Base-by-base conservation (phyloP, 2,888 invertebrate species). In the Beris chalybata region DNA sequence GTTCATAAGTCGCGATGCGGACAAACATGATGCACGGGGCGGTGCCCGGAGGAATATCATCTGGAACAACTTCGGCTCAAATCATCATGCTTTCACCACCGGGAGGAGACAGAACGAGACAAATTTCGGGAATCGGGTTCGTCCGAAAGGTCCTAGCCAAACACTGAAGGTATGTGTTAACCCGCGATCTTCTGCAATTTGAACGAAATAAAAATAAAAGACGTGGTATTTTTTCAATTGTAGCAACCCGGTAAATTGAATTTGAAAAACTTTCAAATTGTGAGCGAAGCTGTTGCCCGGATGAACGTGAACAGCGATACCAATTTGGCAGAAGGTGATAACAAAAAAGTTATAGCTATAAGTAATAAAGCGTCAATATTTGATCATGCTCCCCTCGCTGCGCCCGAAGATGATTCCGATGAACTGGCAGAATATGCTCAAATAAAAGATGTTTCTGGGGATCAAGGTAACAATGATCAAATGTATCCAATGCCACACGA, bases 241-340 rank as follows among this genome's bases (percentile, higher is more conserved):
- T 77, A 89, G 86, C 92, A 93, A 87, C 93, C 94, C 13, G 94
- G 94, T 67, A 93, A 93, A 82, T 82, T 95, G 77, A 93, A 95
- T 78, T 84, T 93, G 84, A 92, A 92, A 80, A 93, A 93, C 79
- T 95, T 90, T 79, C 89, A 91, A 57, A 87, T 93, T 81, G 93
- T 95, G 68, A 92, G 92, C 74, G 93, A 94, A 77, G 93, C 92
- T 5, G 87, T 95, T 72, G 85, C 86, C 81, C 82, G 87, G 82
- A 82, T 86, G 88, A 86, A 89, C 83, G 85, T 88, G 83, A 82
- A 81, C 73, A 80, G 81, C 72, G 82, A 82, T 76, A 82, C 82
- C 73, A 78, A 79, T 73, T 72, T 74, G 67, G 73, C 73, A 70
- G 72, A 72, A 74, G 79, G 75, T 64, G 81, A 80, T 71, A 78